phyloP scores from a whole-genome alignment of 2,888 invertebrate species.

The Oasisia sp. region DNA sequence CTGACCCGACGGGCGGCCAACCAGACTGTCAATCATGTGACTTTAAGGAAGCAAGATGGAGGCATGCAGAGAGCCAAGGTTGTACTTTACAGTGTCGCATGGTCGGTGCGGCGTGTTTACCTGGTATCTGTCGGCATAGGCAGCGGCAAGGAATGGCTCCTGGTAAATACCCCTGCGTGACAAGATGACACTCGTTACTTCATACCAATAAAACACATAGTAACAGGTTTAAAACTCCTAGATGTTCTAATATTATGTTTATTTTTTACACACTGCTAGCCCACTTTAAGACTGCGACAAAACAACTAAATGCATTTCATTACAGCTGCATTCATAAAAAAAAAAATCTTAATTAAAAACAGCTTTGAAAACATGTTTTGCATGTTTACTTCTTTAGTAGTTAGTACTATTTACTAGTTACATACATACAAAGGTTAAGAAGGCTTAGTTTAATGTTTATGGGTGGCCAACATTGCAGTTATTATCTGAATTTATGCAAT shows the following conservation, averaged over 20 bases:
- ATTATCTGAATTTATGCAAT: background rate
- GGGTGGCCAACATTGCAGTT: background rate
- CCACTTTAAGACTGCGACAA: background rate
- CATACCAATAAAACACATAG: background rate
- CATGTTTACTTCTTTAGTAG: no score
- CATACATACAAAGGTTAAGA: background rate
- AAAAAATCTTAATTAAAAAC: background rate
- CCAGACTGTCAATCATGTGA: background rate
- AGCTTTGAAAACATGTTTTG: background rate
- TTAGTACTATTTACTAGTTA: no score
- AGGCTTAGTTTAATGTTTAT: no score
- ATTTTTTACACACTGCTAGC: background rate
- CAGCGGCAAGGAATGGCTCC: background rate
- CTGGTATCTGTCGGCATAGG: background rate
- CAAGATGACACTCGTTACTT: background rate
- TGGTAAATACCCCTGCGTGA: background rate
- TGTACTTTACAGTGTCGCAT: background rate
- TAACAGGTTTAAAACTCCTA: background rate
- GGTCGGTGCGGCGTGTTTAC: background rate
- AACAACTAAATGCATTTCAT: background rate
- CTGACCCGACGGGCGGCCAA: background rate
- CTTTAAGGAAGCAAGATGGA: constrained; percentile 10
- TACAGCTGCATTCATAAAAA: background rate
- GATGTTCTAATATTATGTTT: background rate
- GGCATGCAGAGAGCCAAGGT: constrained; percentile 10